phyloP scores from a whole-genome alignment of 1,140 invertebrate species.

The Drosophila carrolli region DNA sequence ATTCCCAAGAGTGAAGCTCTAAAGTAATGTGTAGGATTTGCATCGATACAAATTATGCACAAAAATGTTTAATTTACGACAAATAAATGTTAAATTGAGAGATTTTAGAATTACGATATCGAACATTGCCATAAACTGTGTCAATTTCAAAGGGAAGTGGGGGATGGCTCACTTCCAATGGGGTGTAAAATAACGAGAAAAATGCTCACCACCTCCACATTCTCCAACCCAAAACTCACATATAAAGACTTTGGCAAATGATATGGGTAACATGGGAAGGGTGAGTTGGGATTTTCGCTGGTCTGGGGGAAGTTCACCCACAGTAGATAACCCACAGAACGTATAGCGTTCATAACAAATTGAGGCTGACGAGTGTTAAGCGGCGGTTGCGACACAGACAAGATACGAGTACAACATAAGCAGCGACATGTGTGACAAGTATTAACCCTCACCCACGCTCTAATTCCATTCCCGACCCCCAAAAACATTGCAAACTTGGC shows the following conservation, averaged over 20 bases:
- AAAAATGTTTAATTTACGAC: conserved; percentile 77
- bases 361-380: conserved; percentile 79
- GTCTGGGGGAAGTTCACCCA: conserved; percentile 30
- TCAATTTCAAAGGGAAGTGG: conserved; percentile 24
- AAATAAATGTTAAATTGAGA: conserved; percentile 83
- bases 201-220: conserved; percentile 29
- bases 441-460: conserved; percentile 37
- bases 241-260: conserved; percentile 60
- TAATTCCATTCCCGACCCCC: conserved; percentile 17
- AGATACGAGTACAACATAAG: conserved; percentile 49
- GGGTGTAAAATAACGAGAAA: conserved; percentile 81
- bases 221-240: conserved; percentile 31
- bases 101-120: conserved; percentile 78
- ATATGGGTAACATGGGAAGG: conserved; percentile 55
- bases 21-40: conserved; percentile 18
- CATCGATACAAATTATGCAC: conserved; percentile 54
- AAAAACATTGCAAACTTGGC: conserved; percentile 21
- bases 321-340: conserved; percentile 55
- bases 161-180: conserved; percentile 50
- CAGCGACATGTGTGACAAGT: conserved; percentile 77
- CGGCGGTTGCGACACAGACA: conserved; percentile 52
- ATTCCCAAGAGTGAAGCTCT: conserved; percentile 13
- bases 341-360: conserved; percentile 70
- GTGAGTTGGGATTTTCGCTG: conserved; percentile 16
- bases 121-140: conserved; percentile 60